Base-by-base conservation (phyloP, 2,113 vertebrate species). In the Ammodytes marinus region DNA sequence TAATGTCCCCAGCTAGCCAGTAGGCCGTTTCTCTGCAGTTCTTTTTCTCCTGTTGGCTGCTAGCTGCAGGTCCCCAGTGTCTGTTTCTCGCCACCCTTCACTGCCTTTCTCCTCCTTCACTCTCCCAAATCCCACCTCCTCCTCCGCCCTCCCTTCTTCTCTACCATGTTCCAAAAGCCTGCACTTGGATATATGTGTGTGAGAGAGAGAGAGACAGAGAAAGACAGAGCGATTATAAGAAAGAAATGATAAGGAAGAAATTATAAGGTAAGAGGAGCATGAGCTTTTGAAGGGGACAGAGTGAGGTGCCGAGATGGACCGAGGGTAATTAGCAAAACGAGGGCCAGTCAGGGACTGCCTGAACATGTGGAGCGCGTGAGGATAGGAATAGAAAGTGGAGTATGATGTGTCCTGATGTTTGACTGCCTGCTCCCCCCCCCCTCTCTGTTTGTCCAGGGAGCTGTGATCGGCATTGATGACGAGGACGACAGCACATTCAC, bases 401-500 rank as follows among this genome's bases (percentile, higher is more conserved):
- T 95, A 93, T 97, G 97, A 96, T 96, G 96, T 98, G 96, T 97
- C 95, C 94, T 86, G 90, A 94, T 95, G 93, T 93, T 95, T 97
- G 95, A 96, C 95, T 95, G 95, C 94, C 70, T 84, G 61, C 13
- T 55, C 80, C 46, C 58, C 47, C 81, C 93, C 94, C 37, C 58
- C 53, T 42, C 57, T 70, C 68, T 64, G 92, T 97, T 94, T 96
- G 74, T 94, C 91, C 96, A 99, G 98, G 98, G 98, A 96, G 98
- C 98, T 95, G 98, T 99, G 95, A 99, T 99, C 95, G 98, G 98
- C 95, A 99, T 99, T 80, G 98, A 99, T 95, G 98, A 99, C 94
- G 98, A 99, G 94, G 98, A 99, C 95, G 98, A 99, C 96, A 99
- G 98, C 97, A 99, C 98, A 92, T 99, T 99, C 95, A 99, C 98